Evolutionary conservation across 2,888 invertebrate genomes (phyloP).

Genomic region (Napeogenes inachia): DNA sequence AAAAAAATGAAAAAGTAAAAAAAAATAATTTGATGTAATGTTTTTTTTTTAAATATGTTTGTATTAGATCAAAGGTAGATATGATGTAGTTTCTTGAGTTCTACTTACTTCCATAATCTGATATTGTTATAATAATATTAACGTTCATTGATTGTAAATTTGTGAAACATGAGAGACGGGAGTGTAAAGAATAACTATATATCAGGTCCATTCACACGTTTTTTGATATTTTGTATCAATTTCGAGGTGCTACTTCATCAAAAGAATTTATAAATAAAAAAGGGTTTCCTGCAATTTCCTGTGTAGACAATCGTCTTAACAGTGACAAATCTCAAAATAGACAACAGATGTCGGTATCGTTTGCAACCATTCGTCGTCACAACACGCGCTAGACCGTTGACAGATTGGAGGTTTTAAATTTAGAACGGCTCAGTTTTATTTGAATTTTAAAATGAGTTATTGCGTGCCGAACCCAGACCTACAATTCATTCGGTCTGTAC

Average conservation of each 20-base stretch:
- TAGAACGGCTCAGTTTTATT: constrained; percentile 70
- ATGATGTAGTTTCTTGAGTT: no score
- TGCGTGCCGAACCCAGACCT: constrained; percentile 54
- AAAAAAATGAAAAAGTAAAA: no score
- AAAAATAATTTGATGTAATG: no score
- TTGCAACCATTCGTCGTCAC: constrained; percentile 71
- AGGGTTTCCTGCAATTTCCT: constrained; percentile 61
- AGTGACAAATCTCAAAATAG: constrained; percentile 73
- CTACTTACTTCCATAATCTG: no score
- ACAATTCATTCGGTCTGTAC: constrained; percentile 34
- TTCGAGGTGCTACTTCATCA: constrained; percentile 35
- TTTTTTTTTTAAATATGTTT: no score
- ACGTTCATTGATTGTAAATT: no score
- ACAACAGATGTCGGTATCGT: constrained; percentile 70
- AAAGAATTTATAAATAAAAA: constrained; percentile 47
- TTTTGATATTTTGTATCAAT: no score
- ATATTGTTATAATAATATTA: no score
- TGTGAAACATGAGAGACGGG: no score
- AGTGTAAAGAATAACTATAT: no score
- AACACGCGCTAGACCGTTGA: constrained; percentile 72
- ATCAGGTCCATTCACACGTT: no score
- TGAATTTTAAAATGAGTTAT: constrained; percentile 67
- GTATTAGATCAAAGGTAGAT: no score
- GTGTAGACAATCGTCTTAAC: constrained; percentile 57
- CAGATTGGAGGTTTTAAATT: constrained; percentile 73